Evolutionary conservation across 2,797 vertebrate genomes (phyloP).

Genomic region (Lutjanus campechanus): DNA sequence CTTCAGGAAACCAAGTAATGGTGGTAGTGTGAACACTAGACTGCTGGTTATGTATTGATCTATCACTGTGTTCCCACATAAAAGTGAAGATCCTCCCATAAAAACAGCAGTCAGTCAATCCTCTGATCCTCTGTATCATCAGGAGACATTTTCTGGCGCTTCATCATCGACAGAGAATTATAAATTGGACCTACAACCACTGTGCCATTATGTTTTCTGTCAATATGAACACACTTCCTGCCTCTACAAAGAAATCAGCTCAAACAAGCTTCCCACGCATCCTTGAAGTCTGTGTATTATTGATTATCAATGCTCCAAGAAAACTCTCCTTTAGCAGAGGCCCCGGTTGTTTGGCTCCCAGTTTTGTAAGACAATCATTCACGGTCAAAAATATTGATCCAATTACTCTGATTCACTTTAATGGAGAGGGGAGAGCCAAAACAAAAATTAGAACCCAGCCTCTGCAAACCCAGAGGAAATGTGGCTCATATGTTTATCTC

Average conservation of each 20-base stretch:
- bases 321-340: constrained; percentile 14
- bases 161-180: constrained; percentile 19
- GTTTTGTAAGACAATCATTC: constrained; percentile 37
- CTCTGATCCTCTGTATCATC: constrained; percentile 11
- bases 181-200: constrained; percentile 16
- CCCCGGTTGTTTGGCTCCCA: constrained; percentile 7
- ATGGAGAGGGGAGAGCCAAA: constrained; percentile 29
- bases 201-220: constrained; percentile 38
- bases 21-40: neutral
- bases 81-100: neutral
- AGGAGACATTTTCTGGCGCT: constrained; percentile 4
- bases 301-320: constrained; percentile 48
- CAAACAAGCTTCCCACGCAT: constrained; percentile 32
- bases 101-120: constrained; percentile 1
- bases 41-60: constrained; percentile 13
- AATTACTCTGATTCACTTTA: constrained; percentile 60
- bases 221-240: constrained; percentile 27
- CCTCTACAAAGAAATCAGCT: constrained; percentile 25
- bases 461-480: constrained; percentile 48
- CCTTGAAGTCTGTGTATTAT: constrained; percentile 28
- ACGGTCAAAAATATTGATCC: constrained; percentile 63
- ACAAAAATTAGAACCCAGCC: constrained; percentile 32
- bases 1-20: neutral
- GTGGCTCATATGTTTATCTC: constrained; percentile 62
- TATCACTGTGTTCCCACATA: constrained; percentile 8